A percentile compares a stretch with the other conserved stretches of the same genome.
Conservation (phyloP, 2,797 vertebrate genomes). For the Anguilla marmorata region DNA sequence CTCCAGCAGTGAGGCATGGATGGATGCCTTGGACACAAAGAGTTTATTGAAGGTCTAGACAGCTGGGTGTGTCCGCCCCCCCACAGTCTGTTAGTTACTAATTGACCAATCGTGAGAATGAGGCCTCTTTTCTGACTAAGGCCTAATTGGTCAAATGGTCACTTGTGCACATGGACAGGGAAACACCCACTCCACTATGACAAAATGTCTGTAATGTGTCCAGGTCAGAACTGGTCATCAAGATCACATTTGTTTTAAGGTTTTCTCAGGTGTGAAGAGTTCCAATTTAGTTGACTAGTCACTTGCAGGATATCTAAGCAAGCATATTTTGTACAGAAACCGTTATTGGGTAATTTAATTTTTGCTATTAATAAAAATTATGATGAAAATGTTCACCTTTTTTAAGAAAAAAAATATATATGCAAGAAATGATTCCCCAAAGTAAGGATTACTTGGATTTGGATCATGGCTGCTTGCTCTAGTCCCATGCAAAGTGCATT, state of each 20-base stretch:
- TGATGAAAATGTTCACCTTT: neutral
- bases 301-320: neutral
- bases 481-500: neutral
- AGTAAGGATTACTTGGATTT: neutral
- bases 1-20: constrained; percentile 37
- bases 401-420: neutral
- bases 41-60: constrained; percentile 51
- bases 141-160: constrained; percentile 28
- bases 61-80: constrained; percentile 43
- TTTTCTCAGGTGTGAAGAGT: neutral
- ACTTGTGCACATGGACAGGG: neutral
- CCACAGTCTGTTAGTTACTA: constrained; percentile 47
- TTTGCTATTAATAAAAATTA: neutral
- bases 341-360: neutral
- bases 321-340: neutral
- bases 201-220: neutral
- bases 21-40: constrained; percentile 51
- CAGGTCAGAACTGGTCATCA: neutral
- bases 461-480: neutral
- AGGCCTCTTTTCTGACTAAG: constrained; percentile 33
- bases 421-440: neutral
- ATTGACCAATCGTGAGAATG: constrained; percentile 44
- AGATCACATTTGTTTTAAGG: neutral
- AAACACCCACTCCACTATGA: neutral
- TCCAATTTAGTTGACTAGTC: neutral